Evolutionary conservation across 2,888 invertebrate genomes (phyloP), one percentile per base, ranked within the genome.

Genomic region (Julus scanicus): DNA sequence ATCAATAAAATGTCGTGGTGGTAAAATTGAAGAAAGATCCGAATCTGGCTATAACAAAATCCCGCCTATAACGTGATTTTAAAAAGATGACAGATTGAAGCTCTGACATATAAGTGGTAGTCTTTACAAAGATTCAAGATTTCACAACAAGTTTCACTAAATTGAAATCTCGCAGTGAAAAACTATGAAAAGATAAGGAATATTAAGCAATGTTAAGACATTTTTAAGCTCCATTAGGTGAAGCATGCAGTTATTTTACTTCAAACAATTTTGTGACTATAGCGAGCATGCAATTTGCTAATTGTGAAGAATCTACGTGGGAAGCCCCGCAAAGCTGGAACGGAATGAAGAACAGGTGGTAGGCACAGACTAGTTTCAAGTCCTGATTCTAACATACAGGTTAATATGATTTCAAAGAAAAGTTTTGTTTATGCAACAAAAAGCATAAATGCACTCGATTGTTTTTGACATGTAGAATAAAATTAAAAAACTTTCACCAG

Each of bases 211-310:
- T 63, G 63, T 63, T 29, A 37, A 71, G 29, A 11, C 11, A 71
- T 71, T 6, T 63, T 37, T 2, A 80, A 80, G 80, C 80, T 80
- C 37, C 80, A 80, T 37, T 2, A 80, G 80, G 80, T 37, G 80
- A 71, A 71, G 29, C 71, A 71, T 71, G 71, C 71, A 71, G 29
- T 20, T 63, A 29, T 71, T 80, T 80, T 15, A 37, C 80, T 80
- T 39, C 8, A 17, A 20, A 44, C 8, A 11, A 80, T 9, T 39
- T 37, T 13, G 53, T 53, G 53, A 53, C 53, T 53, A 5, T 17
- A 37, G 37, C 39, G 80, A 4, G 37, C 80, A 80, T 80, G 80
- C 80, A 13, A 39, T 2, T 80, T 37, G 8, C 13, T 80, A 37
- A 29, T 37, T 37, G 80, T 80, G 80, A 37, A 80, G 37, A 37